Evolutionary conservation across 1,140 invertebrate genomes (phyloP).

Genomic region (Paralvinella palmiformis): DNA sequence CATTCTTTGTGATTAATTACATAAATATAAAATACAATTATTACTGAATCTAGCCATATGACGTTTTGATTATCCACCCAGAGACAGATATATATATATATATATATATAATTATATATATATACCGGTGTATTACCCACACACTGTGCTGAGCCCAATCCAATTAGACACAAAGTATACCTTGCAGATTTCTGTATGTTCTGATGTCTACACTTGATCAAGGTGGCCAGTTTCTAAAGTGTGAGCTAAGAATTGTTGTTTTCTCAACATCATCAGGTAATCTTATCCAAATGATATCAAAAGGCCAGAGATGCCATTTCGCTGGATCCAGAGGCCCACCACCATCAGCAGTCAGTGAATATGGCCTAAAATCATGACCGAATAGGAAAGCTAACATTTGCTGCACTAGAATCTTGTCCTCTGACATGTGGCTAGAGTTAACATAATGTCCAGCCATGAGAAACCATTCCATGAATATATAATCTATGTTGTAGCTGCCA

Average conservation of each 20-base stretch:
- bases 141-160: too few species aligned
- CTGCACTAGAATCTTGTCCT: background rate
- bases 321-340: conserved; percentile 1
- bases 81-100: too few species aligned
- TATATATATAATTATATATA: too few species aligned
- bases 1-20: too few species aligned
- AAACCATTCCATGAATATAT: conserved; percentile 44
- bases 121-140: too few species aligned
- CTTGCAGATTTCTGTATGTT: too few species aligned
- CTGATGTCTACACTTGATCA: too few species aligned
- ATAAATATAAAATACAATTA: too few species aligned
- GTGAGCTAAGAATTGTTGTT: background rate
- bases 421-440: background rate
- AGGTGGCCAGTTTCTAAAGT: conserved; percentile 9
- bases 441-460: conserved; percentile 6
- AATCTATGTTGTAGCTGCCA: conserved; percentile 27
- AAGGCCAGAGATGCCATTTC: conserved; percentile 6
- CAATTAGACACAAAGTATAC: too few species aligned
- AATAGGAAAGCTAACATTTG: conserved; percentile 10
- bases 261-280: background rate
- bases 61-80: too few species aligned
- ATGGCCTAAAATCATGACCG: conserved; percentile 8
- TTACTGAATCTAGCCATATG: too few species aligned
- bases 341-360: background rate
- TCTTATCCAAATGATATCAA: conserved; percentile 10